Base-by-base conservation (phyloP, 2,113 vertebrate species). In the Gorsachius goisagi region DNA sequence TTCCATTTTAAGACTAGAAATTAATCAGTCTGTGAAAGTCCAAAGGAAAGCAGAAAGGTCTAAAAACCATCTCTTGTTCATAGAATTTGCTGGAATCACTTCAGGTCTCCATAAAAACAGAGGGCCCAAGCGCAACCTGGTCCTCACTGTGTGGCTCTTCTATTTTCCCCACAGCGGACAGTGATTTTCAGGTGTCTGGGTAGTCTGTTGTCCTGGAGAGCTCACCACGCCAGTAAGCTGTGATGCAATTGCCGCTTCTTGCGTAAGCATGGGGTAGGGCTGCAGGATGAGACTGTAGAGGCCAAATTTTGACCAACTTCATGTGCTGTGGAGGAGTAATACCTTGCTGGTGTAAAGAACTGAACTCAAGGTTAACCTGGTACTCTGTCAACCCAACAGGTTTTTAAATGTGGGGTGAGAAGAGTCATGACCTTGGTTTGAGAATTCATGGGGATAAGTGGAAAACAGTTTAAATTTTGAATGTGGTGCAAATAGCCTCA, bases 241-340 rank as follows among this genome's bases (percentile, higher is more conserved):
- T 12, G 55, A 24, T 4, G 9, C 33, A 41, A 0, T 37, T 3
- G 1, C 37, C 1, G 0, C 52, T 50, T 32, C 44, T 64, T 50
- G 8, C 0, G 0, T 35, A n/a, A 15, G 15, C 11, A 11, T 28
- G 33, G 12, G 12, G 6, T 26, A 66, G 28, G 15, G 23, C 56
- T 89, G 45, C 58, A 45, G 27, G 9, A 58, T 1, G 21, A n/a
- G 45, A 16, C 18, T 45, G 1, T 20, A 23, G 16, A 82, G 30
- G 22, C 27, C 12, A 14, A 26, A 27, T 10, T 49, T 62, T 7
- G 9, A 13, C 44, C 8, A 12, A 27, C 5, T 66, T 85, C 11
- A 15, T 28, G 22, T 69, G 35, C 28, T 52, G 35, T 62, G 35
- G 30, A 39, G 22, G 9, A 28, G 15, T 32, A 37, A 2, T 37